Evolutionary conservation across 2,113 vertebrate species (phyloP), one percentile per base, ranked within the genome.

Genomic region (Austrofundulus limnaeus): DNA sequence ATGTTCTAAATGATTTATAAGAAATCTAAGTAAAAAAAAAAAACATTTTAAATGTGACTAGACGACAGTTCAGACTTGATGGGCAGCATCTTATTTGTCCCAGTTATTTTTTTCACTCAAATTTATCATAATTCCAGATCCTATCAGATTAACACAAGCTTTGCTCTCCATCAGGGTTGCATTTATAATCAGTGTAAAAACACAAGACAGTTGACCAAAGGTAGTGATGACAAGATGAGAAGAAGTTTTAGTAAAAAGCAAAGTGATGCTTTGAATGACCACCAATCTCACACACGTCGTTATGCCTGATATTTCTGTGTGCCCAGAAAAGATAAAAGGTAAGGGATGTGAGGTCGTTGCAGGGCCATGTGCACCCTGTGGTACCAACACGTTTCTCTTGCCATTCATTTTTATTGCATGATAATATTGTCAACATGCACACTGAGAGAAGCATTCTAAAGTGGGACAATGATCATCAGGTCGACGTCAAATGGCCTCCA

Each of bases 401-500:
- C 25, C 68, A 66, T 42, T 57, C 24, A n/a, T 59, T 80, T 65
- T 75, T 61, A 64, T 73, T 70, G 39, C 46, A 16, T 68, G 61
- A 81, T 78, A 50, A 76, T 70, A 80, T 64, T 75, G 66, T 78
- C 63, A 21, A 24, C 46, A 37, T 28, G 39, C 72, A 81, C 80
- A 68, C 72, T 15, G 46, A 54, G 74, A 75, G 60, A 67, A 50
- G 45, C 61, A 78, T 82, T 81, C 65, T 53, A 54, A 70, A 80
- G 66, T 59, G 55, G 70, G 51, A 64, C 58, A 63, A 77, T 63
- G 52, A 81, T 83, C 81, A 89, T 83, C 72, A 81, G 63, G 62
- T 73, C 69, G 55, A 80, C 14, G 49, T 78, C 70, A 78, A 83
- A 88, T 79, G 57, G 68, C 72, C 73, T 75, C 81, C 58, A 84